phyloP scores from a whole-genome alignment of 1,140 invertebrate species.

The Drosophila repletoides region DNA sequence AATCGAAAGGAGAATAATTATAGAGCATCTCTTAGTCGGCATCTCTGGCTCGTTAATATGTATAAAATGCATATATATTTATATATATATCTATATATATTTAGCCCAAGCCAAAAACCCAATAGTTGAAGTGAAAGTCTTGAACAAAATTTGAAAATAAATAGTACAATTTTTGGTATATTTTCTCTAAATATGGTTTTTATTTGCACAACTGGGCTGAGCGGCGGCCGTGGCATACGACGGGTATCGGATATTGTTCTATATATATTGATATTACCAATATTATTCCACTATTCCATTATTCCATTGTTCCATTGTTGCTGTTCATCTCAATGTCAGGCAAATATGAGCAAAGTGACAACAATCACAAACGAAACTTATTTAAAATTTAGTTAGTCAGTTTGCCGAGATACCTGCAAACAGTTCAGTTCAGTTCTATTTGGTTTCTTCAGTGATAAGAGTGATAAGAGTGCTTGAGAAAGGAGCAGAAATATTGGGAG shows the following conservation, averaged over 20 bases:
- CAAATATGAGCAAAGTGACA: background rate
- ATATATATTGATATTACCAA: no score
- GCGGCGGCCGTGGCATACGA: slow-evolving; percentile 6
- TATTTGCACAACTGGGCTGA: slow-evolving; percentile 30
- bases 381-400: background rate
- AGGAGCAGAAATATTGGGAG: no score
- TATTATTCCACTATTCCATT: no score
- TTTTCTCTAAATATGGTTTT: background rate
- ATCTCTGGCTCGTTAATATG: no score
- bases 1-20: no score
- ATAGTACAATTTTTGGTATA: background rate
- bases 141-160: slow-evolving; percentile 9
- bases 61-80: no score
- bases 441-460: no score
- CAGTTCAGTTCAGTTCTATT: background rate
- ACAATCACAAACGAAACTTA: background rate
- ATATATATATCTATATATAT: no score
- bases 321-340: background rate
- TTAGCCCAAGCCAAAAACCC: background rate
- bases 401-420: background rate
- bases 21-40: no score
- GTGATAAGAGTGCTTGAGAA: no score
- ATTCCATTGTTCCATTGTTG: no score
- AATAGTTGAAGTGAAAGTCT: slow-evolving; percentile 25
- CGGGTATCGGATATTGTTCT: no score